Evolutionary conservation across 1,140 invertebrate species (phyloP), one percentile per base, ranked within the genome.

Genomic region (Nylanderia fulva): DNA sequence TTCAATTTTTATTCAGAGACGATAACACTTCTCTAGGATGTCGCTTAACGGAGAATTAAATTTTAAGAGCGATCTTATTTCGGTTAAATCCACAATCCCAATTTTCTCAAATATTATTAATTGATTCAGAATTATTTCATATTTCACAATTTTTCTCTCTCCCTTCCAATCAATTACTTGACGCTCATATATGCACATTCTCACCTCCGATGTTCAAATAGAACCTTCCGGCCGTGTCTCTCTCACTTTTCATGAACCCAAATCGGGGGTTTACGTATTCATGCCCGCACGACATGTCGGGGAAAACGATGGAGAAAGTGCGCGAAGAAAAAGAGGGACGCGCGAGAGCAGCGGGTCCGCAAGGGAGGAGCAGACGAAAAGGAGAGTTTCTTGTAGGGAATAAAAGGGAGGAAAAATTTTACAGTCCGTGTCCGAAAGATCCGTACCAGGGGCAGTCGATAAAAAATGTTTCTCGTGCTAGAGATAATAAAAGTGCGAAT

Each of bases 381-480:
- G 60, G 29, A 39, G 75, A 76, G 66, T 13, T 68, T 45, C 64
- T 86, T 68, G 82, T 69, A 85, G 83, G 56, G 52, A n/a, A n/a
- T 56, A 68, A 87, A 89, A 83, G 61, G 63, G 71, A 85, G 77
- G 83, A 69, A 86, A 90, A 91, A 87, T 91, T 33, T 92, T 91
- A 91, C 90, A 88, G 85, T 54, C 75, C 87, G 83, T 92, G 90
- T 91, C 88, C 86, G 76, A 77, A 63, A 72, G 77, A 82, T 54
- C 54, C 69, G 68, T 75, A 88, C 84, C 77, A n/a, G 76, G 87
- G 74, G 82, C 72, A 88, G 88, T 91, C 91, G 90, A 92, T 91
- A 92, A 91, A 92, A 91, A 92, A 91, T 91, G 91, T 91, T 91
- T 90, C 89, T 84, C 86, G 88, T 60, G 60, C 85, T 74, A n/a